These are phyloP conservation scores for Gambusia yucatana DNA, from an alignment of 2,797 vertebrate species.

Conservation along the genomic window DNA sequence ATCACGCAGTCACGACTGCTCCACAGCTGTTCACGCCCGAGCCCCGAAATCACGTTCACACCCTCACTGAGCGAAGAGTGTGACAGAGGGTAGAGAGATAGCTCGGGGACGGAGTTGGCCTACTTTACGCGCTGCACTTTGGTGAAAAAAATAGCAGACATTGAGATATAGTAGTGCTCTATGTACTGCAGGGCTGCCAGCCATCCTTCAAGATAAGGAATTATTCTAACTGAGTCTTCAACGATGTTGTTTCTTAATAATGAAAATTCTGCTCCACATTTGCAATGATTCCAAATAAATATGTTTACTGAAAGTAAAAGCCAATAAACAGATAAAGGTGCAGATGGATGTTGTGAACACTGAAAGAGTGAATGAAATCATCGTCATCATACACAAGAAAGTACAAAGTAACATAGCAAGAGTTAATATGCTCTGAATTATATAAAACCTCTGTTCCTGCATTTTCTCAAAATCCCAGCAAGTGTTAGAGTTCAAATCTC, in stretches of 20 bases:
- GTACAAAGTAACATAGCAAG: not conserved
- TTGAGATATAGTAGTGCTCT: slow-evolving; percentile 21
- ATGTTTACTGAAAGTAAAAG: not conserved
- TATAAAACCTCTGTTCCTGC: not conserved
- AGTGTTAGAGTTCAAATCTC: too few species aligned
- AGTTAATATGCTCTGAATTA: not conserved
- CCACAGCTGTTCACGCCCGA: slow-evolving; percentile 70
- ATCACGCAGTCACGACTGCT: slow-evolving; percentile 74
- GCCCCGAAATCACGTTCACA: slow-evolving; percentile 58
- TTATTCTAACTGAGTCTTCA: not conserved
- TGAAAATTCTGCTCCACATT: not conserved
- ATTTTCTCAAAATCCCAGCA: not conserved
- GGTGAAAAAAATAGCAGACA: slow-evolving; percentile 20
- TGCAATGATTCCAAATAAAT: not conserved
- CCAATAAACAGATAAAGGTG: not conserved
- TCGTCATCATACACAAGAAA: not conserved
- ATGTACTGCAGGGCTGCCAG: not conserved
- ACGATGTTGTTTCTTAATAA: not conserved
- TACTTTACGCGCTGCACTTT: slow-evolving; percentile 66
- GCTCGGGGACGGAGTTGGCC: slow-evolving; percentile 71
- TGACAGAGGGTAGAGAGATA: slow-evolving; percentile 59
- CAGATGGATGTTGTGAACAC: not conserved
- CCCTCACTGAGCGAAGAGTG: slow-evolving; percentile 60
- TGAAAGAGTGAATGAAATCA: not conserved
- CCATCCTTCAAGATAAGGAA: not conserved